Evolutionary conservation across 2,888 invertebrate species (phyloP).

Genomic region (Phortica okadai): DNA sequence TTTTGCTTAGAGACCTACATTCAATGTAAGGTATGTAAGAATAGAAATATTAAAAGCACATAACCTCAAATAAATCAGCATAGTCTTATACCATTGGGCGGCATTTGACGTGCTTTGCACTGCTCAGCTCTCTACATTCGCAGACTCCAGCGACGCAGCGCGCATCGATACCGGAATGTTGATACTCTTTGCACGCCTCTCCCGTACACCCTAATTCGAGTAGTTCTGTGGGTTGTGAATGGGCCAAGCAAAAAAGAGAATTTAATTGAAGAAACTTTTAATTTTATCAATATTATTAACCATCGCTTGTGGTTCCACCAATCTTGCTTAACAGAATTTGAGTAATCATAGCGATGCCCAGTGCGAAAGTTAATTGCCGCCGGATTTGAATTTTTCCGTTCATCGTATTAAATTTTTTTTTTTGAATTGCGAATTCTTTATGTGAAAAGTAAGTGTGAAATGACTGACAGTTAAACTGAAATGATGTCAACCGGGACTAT

Average conservation of each 20-base stretch:
- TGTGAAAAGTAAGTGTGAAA: no score
- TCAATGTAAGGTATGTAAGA: no score
- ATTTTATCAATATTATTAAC: conserved; percentile 11
- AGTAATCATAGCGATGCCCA: conserved; percentile 5
- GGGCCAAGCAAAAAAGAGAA: neutral
- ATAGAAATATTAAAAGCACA: conserved; percentile 18
- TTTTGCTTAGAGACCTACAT: conserved; percentile 56
- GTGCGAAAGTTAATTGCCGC: conserved; percentile 18
- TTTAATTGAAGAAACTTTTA: conserved; percentile 8
- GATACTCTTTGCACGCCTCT: conserved; percentile 59
- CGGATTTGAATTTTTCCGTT: neutral
- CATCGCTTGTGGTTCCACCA: conserved; percentile 29
- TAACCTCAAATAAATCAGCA: conserved; percentile 14
- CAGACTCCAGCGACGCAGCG: conserved; percentile 59
- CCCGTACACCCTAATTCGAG: conserved; percentile 63
- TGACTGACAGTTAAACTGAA: no score
- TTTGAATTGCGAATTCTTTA: neutral
- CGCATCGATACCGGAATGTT: conserved; percentile 50
- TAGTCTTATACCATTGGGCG: conserved; percentile 54
- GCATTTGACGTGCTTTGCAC: conserved; percentile 54
- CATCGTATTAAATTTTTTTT: neutral
- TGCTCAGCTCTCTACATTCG: conserved; percentile 52
- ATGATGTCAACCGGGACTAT: no score
- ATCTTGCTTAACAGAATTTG: conserved; percentile 25
- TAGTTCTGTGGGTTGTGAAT: conserved; percentile 48